A percentile compares a stretch with the other conserved stretches of the same genome.
phyloP scores from a whole-genome alignment of 2,113 vertebrate species.

The Peucedramus taeniatus region DNA sequence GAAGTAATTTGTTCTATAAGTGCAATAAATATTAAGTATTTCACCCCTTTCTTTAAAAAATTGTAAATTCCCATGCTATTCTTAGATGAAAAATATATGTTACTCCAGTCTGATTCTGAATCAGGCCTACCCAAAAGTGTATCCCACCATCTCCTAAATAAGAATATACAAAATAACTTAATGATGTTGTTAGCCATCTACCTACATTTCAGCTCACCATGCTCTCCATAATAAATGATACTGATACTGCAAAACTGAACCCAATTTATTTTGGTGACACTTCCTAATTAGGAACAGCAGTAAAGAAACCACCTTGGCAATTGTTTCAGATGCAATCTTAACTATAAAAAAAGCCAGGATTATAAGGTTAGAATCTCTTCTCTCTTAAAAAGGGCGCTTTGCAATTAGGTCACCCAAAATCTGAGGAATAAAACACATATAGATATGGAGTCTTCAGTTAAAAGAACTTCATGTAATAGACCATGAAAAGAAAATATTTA shows the following conservation, averaged over 20 bases:
- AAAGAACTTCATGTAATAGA: not conserved
- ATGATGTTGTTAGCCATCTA: not conserved
- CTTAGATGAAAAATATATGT: not conserved
- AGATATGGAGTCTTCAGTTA: not conserved
- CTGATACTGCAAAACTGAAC: not conserved
- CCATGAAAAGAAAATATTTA: not conserved
- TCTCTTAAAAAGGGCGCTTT: not conserved
- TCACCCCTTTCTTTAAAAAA: not conserved
- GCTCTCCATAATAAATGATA: not conserved
- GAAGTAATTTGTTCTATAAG: not conserved
- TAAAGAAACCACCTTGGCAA: not conserved
- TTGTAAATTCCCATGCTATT: not conserved
- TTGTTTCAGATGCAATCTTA: not conserved
- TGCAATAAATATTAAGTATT: not conserved
- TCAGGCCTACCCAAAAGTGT: not conserved
- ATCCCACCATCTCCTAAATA: not conserved
- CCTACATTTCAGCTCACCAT: not conserved
- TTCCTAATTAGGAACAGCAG: not conserved
- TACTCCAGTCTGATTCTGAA: not conserved
- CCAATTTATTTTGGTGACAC: not conserved
- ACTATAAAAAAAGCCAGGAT: not conserved
- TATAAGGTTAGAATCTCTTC: not conserved
- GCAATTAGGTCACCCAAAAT: not conserved
- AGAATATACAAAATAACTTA: not conserved
- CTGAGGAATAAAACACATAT: not conserved